Percentiles rank a stretch among this genome's conserved stretches.
Conservation (phyloP, 1,140 invertebrate genomes). For the Pteromalus puparum region DNA sequence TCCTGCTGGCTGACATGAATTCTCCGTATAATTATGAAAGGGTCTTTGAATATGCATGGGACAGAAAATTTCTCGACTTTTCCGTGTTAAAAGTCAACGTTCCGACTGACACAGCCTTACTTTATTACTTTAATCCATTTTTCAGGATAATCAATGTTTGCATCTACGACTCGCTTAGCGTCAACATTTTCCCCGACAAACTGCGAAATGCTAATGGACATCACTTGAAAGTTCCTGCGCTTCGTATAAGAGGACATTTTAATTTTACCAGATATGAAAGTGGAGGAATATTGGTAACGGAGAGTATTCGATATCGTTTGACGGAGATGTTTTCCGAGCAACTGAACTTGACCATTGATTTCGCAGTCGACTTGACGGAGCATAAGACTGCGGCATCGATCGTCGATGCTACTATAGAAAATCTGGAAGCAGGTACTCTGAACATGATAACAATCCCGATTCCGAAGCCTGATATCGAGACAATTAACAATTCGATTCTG, state of each 20-base stretch:
- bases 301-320: not conserved
- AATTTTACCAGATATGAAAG: not conserved
- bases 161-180: no score
- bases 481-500: not conserved
- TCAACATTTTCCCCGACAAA: not conserved
- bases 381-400: not conserved
- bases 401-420: not conserved
- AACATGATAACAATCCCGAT: not conserved
- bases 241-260: not conserved
- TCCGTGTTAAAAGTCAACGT: not conserved
- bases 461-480: not conserved
- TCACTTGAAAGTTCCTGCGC: not conserved
- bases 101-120: not conserved
- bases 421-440: not conserved
- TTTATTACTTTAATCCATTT: no score
- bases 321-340: not conserved
- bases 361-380: not conserved
- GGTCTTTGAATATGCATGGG: not conserved
- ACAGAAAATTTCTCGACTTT: not conserved
- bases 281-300: not conserved
- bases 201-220: no score
- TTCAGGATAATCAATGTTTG: no score
- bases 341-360: not conserved
- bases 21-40: not conserved
- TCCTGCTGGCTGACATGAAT: not conserved